phyloP scores from a whole-genome alignment of 2,113 vertebrate genomes.

The Taxidea taxus region DNA sequence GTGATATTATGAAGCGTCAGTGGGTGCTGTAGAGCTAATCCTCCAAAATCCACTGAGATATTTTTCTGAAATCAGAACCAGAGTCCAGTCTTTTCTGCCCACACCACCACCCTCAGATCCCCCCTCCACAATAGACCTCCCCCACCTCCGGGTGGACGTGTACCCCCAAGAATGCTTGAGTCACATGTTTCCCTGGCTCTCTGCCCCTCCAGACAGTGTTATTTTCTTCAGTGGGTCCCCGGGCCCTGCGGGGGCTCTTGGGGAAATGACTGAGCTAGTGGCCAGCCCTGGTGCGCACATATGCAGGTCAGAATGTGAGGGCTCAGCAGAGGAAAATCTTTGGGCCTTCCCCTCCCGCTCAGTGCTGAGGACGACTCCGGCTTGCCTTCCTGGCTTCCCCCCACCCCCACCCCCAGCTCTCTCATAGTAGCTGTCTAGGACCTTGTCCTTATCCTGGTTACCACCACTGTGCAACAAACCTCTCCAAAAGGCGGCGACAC shows the following conservation, averaged over 20 bases:
- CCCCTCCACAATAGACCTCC: background rate
- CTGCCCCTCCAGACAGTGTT: background rate
- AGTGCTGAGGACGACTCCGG: background rate
- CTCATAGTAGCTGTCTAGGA: background rate
- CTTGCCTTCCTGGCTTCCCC: background rate
- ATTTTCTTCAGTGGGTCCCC: background rate
- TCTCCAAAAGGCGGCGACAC: background rate
- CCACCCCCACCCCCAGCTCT: background rate
- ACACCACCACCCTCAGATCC: background rate
- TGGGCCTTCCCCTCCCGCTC: background rate
- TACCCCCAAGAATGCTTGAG: background rate
- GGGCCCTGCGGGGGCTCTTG: background rate
- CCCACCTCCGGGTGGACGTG: background rate
- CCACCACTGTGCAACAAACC: background rate
- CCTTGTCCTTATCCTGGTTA: background rate
- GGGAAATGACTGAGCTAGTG: background rate
- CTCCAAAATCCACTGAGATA: background rate
- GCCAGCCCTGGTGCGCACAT: accelerated
- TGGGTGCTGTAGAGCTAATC: background rate
- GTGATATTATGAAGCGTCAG: background rate
- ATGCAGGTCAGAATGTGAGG: background rate
- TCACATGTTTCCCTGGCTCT: background rate
- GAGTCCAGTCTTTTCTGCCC: background rate
- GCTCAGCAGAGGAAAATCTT: background rate
- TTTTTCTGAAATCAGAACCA: background rate